Percentiles rank a stretch among this genome's conserved stretches.
These are phyloP conservation scores for Pseudomugil tenellus DNA, from an alignment of 2,797 vertebrate genomes.

Conservation along the genomic window DNA sequence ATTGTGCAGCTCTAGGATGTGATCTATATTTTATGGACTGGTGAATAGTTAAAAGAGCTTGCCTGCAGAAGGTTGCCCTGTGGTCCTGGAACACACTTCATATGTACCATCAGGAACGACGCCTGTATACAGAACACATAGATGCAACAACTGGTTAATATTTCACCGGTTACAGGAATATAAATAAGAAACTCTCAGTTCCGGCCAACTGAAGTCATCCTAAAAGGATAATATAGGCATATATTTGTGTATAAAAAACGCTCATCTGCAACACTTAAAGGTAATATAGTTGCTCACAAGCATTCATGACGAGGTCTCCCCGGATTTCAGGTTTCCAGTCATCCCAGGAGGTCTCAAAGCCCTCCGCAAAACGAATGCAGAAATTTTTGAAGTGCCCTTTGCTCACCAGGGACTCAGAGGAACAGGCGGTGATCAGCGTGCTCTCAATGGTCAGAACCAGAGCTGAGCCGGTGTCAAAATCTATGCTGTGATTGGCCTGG, in stretches of 20 bases:
- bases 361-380: conserved; percentile 98
- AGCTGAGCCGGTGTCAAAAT: conserved; percentile 95
- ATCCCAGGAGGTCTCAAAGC: conserved; percentile 98
- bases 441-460: conserved; percentile 98
- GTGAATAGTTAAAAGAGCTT: conserved; percentile 43
- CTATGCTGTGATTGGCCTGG: conserved; percentile 92
- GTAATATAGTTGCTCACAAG: conserved; percentile 87
- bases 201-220: neutral
- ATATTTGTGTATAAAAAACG: neutral
- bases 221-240: neutral
- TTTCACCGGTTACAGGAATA: neutral
- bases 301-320: conserved; percentile 96
- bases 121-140: conserved; percentile 80
- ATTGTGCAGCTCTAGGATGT: conserved; percentile 23
- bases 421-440: conserved; percentile 98
- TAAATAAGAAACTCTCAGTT: neutral
- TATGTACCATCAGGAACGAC: conserved; percentile 98
- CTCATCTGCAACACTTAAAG: too few species aligned
- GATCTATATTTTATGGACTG: conserved; percentile 48
- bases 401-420: conserved; percentile 97
- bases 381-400: conserved; percentile 99
- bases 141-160: conserved; percentile 3
- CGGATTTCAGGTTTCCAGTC: conserved; percentile 98
- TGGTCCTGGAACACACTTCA: conserved; percentile 97
- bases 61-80: conserved; percentile 95